Base-by-base conservation (phyloP, 2,888 invertebrate species). In the Calameuta pallipes region DNA sequence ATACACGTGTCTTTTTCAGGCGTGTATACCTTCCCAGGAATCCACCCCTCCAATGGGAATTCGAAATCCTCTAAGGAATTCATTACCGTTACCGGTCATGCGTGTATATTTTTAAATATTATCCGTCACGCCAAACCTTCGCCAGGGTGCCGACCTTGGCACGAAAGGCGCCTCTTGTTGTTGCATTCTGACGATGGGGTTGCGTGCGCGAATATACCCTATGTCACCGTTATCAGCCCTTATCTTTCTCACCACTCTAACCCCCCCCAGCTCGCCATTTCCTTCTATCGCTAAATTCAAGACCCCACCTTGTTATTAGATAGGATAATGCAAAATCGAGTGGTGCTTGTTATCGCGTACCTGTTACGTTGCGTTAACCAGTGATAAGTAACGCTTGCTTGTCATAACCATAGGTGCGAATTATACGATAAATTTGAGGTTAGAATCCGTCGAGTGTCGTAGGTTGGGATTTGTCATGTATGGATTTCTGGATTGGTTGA, bases 91-190 rank as follows among this genome's bases (percentile, higher is more conserved):
- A 31, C 33, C 13, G 12, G 71, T 31, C 71, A 71, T 71, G 71
- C 71, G 34, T 71, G 71, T 31, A 71, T 34, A 71, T 34, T 31
- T 71, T 71, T 34, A 71, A 71, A 71, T 71, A 71, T 71, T 71
- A 4, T 34, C 33, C 71, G 33, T 71, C 71, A 71, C 71, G 71
- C 31, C 71, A 71, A 71, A 23, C 2, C 56, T 56, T 23, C 56
- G 56, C 56, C 23, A 9, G 56, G 56, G 56, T 56, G 56, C 56
- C 56, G 56, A 56, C 56, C 56, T 56, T 56, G 56, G 71, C 71
- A 71, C 71, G 71, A 2, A 71, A 71, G 33, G 71, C 71, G 71
- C 15, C 71, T 71, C 71, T 71, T 23, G 56, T 56, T 56, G 56
- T 56, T 34, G 31, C 12, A 34, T 12, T 71, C 71, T 12, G 30